Evolutionary conservation across 1,140 invertebrate genomes (phyloP).

Genomic region (Phthorimaea operculella): DNA sequence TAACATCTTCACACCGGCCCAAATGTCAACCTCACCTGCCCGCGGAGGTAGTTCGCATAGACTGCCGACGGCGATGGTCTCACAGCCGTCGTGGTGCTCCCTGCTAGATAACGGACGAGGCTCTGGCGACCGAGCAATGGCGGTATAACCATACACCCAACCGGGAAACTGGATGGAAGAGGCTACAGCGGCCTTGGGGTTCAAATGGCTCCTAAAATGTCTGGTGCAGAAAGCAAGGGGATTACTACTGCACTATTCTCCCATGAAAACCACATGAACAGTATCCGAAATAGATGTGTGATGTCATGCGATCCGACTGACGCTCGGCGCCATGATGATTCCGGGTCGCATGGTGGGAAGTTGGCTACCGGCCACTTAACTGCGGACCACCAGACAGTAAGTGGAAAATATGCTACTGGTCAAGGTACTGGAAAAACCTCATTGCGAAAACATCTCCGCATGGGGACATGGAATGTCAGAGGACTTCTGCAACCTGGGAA

Average conservation of each 20-base stretch:
- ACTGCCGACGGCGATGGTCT: no score
- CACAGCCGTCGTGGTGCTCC: conserved; percentile 12
- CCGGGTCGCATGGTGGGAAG: neutral
- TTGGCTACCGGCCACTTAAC: conserved; percentile 5
- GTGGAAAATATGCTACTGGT: conserved; percentile 9
- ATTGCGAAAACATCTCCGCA: conserved; percentile 4
- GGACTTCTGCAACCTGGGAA: neutral
- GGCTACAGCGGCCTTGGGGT: conserved; percentile 9
- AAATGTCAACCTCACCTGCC: no score
- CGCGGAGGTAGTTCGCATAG: no score
- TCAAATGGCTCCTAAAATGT: conserved; percentile 7
- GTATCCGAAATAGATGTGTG: neutral
- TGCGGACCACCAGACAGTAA: neutral
- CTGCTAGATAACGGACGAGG: conserved; percentile 11
- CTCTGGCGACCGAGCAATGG: conserved; percentile 13
- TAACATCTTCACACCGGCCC: no score
- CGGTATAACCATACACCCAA: conserved; percentile 10
- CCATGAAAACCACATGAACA: conserved; percentile 1
- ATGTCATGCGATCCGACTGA: conserved; percentile 3
- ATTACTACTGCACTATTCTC: neutral
- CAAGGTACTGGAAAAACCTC: conserved; percentile 6
- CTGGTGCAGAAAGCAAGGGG: conserved; percentile 10
- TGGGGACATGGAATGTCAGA: conserved; percentile 12
- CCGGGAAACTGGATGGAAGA: conserved; percentile 3
- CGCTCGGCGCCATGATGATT: neutral